Evolutionary conservation across 2,888 invertebrate genomes (phyloP), one percentile per base, ranked within the genome.

Genomic region (Azorinus chamasolen): DNA sequence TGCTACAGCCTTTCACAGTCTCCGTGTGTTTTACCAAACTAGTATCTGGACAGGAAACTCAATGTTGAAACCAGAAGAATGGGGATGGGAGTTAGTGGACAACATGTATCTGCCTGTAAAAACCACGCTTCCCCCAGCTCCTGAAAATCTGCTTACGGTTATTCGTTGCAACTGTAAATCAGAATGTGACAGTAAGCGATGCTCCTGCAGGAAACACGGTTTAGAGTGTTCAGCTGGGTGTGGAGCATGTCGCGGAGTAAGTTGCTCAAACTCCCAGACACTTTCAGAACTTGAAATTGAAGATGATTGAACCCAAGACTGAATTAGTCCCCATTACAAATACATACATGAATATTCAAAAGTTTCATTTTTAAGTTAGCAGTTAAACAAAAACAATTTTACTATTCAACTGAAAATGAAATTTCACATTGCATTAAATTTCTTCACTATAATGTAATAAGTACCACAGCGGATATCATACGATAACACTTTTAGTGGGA

Each of bases 141-240:
- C 84, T 20, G 73, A 82, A n/a, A 14, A 37, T n/a, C 55, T 84
- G 3, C 37, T 85, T 16, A 69, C 79, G 27, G 65, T 82, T 10
- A 72, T 85, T 10, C 20, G 63, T 16, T 85, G 82, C 55, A 84
- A 73, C 32, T 86, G 79, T 51, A 77, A 77, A 64, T 48, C 43
- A 10, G 72, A 74, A 18, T 84, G 82, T 61, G 57, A 73, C 32
- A 61, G 61, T 10, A 73, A 32, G 22, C 48, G 50, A 24, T 43
- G 43, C 22, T 20, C 57, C 10, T 43, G 41, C 25, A 12, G 43
- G 20, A 57, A 57, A 43, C 57, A 57, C 43, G 57, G 57, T 4
- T 22, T 57, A 22, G 57, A 57, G 20, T 57, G 57, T 43, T 57
- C 57, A 18, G 10, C 12, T 10, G 43, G 43, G 3, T 57, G 57